Base-by-base conservation (phyloP, 2,888 invertebrate species). In the Parnassius orleans region DNA sequence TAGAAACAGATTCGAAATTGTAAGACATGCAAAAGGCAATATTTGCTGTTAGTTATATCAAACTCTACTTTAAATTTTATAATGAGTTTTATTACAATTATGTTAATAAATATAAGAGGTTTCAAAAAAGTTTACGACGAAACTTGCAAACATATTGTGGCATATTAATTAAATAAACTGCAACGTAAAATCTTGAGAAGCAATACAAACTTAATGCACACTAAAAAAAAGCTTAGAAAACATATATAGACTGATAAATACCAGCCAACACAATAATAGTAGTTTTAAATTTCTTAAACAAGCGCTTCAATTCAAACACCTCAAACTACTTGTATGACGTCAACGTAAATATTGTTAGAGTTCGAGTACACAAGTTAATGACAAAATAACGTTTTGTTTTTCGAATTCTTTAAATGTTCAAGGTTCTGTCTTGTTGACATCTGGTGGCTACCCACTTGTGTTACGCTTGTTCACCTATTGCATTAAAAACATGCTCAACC, bases 11-110 rank as follows among this genome's bases (percentile, higher is more conserved):
- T 93, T 93, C 93, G 90, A 91, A 93, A 93, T 94, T 93, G 94
- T 93, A 94, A 93, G 94, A 93, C 94, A 94, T 94, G 94, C 93
- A 94, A 94, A 93, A 89, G 83, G 87, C 92, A 92, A 92, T 81
- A 87, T 84, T 77, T 77, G 68, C 84, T 90, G 87, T 91, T 90
- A 91, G 88, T 84, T 80, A 77, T 78, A 73, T 70, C 53, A 76
- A 75, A 80, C 77, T 5, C 24, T 33, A 33, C 33, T 33, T 7
- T 33, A 33, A 33, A 33, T 33, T 33, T 3, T 33, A 33, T 33
- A 33, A 33, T 33, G 33, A 33, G 33, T 33, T 33, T 33, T 5
- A 5, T 33, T 5, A 33, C 5, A 33, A 33, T 33, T 33, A 33
- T 33, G 5, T 33, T 33, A 33, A 33, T 33, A 33, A 3, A 33